Evolutionary conservation across 2,113 vertebrate species (phyloP), one percentile per base, ranked within the genome.

Genomic region (Crotalus tigris): DNA sequence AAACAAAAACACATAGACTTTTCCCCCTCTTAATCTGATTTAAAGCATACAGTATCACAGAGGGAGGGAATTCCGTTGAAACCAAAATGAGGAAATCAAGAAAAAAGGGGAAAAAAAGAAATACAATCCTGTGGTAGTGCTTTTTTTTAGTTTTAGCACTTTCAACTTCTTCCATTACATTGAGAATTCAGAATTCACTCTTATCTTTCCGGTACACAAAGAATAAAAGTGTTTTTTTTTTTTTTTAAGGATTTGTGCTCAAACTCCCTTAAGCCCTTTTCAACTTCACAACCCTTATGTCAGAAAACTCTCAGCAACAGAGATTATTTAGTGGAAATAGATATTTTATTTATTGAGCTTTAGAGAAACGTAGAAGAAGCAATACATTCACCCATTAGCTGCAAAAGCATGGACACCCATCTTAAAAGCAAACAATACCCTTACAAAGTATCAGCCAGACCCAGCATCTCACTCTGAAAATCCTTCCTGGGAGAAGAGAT

Each of bases 271-370:
- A 61, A 90, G 88, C 55, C 90, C 29, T 86, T 69, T 89, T 92
- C 92, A 85, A 58, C 69, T 86, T 87, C 46, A 85, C 88, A 85
- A 53, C 29, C 59, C 92, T 90, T 90, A 90, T 85, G 88, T 61
- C 75, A 93, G 33, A 86, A 86, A 93, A 90, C 69, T 61, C 44
- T 93, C 69, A 93, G 85, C 55, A 92, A 12, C 55, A 53, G 54
- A 57, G 64, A 61, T 89, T 86, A 85, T 58, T 90, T 61, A 53
- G 55, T 61, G 46, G 90, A 90, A 92, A 46, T 46, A 81, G 29
- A 61, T 51, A 53, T 93, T 93, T 90, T 93, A 93, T 86, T 93
- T 86, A 89, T 90, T 51, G 39, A 33, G 44, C 55, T 90, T 53
- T 24, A 13, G 46, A 93, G 44, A 59, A 26, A 93, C 51, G 44